phyloP scores from a whole-genome alignment of 1,140 invertebrate genomes.

The Drosophila navojoa region DNA sequence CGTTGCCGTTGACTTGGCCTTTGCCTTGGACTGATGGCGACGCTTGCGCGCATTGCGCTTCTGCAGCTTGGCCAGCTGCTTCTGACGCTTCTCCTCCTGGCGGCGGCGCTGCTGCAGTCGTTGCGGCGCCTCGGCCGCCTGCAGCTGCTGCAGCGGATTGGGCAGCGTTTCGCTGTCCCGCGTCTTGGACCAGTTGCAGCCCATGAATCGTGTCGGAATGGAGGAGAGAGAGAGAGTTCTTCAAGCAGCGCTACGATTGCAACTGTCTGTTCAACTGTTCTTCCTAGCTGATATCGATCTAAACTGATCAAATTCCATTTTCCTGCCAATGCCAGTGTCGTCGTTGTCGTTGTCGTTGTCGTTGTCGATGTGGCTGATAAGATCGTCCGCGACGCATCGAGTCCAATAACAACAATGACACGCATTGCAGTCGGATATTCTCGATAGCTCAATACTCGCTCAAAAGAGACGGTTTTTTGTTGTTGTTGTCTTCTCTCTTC shows the following conservation, averaged over 20 bases:
- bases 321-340: constrained; percentile 13
- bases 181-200: constrained; percentile 67
- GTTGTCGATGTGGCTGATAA: constrained; percentile 25
- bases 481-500: too few relatives aligned
- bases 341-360: constrained; percentile 5
- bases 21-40: constrained; percentile 12
- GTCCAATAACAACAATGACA: neutral
- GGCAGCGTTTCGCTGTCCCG: constrained; percentile 18
- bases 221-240: too few relatives aligned
- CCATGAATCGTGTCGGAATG: constrained; percentile 42
- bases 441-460: neutral
- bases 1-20: too few relatives aligned
- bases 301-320: constrained; percentile 28
- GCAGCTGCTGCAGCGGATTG: constrained; percentile 61
- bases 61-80: constrained; percentile 62
- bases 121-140: constrained; percentile 29
- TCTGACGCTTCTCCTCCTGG: constrained; percentile 65
- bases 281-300: constrained; percentile 32
- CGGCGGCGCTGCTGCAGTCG: constrained; percentile 41
- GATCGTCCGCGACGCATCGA: constrained; percentile 11
- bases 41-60: constrained; percentile 62
- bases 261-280: constrained; percentile 1
- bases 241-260: neutral
- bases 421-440: neutral
- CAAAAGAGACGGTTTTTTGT: neutral